Conservation (phyloP, 2,113 vertebrate species). For the Apteryx mantelli region DNA sequence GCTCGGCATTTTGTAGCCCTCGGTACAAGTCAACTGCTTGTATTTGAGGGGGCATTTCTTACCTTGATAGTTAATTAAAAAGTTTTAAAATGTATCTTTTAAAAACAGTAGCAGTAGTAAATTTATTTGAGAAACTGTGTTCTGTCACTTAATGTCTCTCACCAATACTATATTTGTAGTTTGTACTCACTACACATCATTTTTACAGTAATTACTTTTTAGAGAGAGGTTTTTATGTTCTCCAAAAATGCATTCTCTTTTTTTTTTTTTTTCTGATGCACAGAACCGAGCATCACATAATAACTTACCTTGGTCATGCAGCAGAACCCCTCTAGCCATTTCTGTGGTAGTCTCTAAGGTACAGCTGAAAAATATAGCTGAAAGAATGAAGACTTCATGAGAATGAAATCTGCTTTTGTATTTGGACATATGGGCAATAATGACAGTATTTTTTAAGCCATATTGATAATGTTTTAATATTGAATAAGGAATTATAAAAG, state of each 20-base stretch:
- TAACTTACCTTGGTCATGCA: neutral
- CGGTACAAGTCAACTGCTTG: neutral
- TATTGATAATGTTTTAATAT: neutral
- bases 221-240: neutral
- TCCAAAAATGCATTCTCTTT: neutral
- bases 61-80: constrained; percentile 19
- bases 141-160: neutral
- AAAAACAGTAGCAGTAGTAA: neutral
- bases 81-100: neutral
- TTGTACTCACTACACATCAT: neutral
- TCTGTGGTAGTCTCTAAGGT: neutral
- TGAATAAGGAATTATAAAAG: neutral
- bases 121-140: neutral
- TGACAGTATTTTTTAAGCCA: accelerated
- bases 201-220: neutral
- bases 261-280: neutral
- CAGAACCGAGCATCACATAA: neutral
- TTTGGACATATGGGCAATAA: neutral
- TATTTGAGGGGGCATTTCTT: constrained; percentile 9
- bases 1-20: constrained; percentile 35
- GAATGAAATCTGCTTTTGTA: neutral
- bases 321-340: neutral
- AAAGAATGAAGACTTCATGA: neutral
- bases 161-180: neutral
- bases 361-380: neutral